A percentile compares a stretch with the other conserved stretches of the same genome.
Conservation (phyloP, 2,797 vertebrate genomes). For the Schizothorax lantsangensis region DNA sequence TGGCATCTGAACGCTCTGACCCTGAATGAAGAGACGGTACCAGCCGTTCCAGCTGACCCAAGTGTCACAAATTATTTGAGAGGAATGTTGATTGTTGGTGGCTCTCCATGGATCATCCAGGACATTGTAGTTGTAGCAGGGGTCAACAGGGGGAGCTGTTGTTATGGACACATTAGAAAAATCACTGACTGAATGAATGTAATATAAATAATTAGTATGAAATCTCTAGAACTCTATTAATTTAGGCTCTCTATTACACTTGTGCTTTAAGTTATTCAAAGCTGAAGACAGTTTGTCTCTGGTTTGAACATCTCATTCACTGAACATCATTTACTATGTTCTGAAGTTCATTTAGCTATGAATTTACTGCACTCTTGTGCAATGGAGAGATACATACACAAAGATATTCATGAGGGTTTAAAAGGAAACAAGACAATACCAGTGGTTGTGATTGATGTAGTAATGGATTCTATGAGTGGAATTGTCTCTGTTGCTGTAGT, state of each 20-base stretch:
- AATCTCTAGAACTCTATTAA: too few relatives aligned
- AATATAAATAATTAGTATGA: background rate
- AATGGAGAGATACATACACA: too few relatives aligned
- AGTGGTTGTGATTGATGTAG: background rate
- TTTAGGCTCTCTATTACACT: too few relatives aligned
- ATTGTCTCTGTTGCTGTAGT: background rate
- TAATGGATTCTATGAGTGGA: background rate
- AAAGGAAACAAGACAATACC: background rate
- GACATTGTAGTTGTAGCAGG: conserved; percentile 25
- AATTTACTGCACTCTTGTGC: too few relatives aligned
- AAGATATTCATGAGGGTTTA: background rate
- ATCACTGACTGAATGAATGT: too few relatives aligned
- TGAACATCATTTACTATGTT: too few relatives aligned
- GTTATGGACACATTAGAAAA: background rate
- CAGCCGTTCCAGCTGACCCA: conserved; percentile 36
- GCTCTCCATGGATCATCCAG: conserved; percentile 40
- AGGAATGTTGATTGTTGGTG: conserved; percentile 18
- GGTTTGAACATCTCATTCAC: too few relatives aligned
- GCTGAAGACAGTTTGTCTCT: too few relatives aligned
- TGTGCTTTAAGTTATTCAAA: too few relatives aligned
- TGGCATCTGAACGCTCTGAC: conserved; percentile 36
- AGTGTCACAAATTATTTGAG: background rate
- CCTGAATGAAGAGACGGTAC: conserved; percentile 20
- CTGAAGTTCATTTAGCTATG: too few relatives aligned
- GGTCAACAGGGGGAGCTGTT: background rate